A percentile compares a stretch with the other conserved stretches of the same genome.
These are phyloP conservation scores for Carassius gibelio DNA, from an alignment of 2,113 vertebrate species.

Conservation along the genomic window DNA sequence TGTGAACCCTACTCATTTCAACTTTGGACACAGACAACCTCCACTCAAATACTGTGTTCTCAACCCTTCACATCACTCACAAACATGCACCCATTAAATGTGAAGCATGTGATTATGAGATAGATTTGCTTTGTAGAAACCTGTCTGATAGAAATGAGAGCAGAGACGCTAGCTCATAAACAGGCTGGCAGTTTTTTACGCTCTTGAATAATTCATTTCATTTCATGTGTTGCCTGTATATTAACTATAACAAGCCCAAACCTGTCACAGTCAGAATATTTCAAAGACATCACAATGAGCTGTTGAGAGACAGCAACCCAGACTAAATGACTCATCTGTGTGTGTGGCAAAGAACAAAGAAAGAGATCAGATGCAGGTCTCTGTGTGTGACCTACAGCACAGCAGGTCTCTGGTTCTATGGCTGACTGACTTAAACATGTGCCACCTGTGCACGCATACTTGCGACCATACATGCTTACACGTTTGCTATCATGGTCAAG, in stretches of 20 bases:
- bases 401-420: conserved; percentile 32
- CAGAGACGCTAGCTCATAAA: conserved; percentile 43
- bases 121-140: conserved; percentile 39
- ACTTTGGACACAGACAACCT: conserved; percentile 20
- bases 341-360: conserved; percentile 5
- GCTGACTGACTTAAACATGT: conserved; percentile 30
- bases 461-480: conserved; percentile 24
- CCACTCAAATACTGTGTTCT: conserved; percentile 26
- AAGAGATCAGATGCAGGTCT: conserved; percentile 38
- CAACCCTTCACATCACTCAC: conserved; percentile 6
- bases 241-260: conserved; percentile 51
- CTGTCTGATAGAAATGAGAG: conserved; percentile 44
- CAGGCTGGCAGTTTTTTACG: conserved; percentile 35
- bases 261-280: conserved; percentile 40
- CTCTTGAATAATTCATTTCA: conserved; percentile 53
- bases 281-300: conserved; percentile 29
- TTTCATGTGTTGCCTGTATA: conserved; percentile 52
- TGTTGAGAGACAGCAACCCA: conserved; percentile 23
- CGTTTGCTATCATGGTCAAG: neutral
- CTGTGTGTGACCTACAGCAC: conserved; percentile 42
- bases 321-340: conserved; percentile 45
- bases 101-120: conserved; percentile 40
- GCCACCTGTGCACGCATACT: conserved; percentile 33
- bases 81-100: conserved; percentile 9
- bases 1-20: neutral